phyloP scores from a whole-genome alignment of 2,797 vertebrate genomes.

The Anabas testudineus region DNA sequence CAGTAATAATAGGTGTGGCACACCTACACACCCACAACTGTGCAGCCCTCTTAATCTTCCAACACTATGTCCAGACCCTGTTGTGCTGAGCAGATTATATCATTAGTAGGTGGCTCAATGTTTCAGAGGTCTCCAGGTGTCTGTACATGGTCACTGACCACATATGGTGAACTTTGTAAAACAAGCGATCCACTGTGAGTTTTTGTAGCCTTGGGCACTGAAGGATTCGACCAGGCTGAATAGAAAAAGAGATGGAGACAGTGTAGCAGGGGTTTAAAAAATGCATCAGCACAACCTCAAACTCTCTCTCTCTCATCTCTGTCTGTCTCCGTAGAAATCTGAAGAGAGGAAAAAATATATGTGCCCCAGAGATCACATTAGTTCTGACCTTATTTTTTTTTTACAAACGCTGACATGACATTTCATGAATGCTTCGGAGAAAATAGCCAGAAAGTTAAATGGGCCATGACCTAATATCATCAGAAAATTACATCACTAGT shows the following conservation, averaged over 20 bases:
- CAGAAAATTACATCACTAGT: constrained; percentile 41
- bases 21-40: constrained; percentile 51
- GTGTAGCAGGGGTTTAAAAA: constrained; percentile 22
- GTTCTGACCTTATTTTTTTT: constrained; percentile 49
- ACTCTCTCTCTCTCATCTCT: constrained; percentile 8
- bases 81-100: constrained; percentile 74
- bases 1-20: constrained; percentile 67
- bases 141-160: constrained; percentile 27
- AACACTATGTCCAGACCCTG: constrained; percentile 42
- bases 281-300: constrained; percentile 35
- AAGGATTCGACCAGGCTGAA: constrained; percentile 11
- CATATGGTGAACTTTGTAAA: constrained; percentile 24
- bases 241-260: constrained; percentile 20
- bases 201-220: constrained; percentile 5
- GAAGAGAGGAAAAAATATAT: constrained; percentile 10
- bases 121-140: constrained; percentile 35
- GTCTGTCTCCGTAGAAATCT: constrained; percentile 26
- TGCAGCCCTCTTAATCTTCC: constrained; percentile 62
- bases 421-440: constrained; percentile 41
- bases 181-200: constrained; percentile 18
- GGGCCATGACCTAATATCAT: constrained; percentile 48
- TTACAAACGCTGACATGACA: constrained; percentile 51
- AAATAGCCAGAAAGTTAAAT: constrained; percentile 49
- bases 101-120: constrained; percentile 64
- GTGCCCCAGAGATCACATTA: constrained; percentile 46